Conservation (phyloP, 2,113 vertebrate species). For the Laterallus jamaicensis region DNA sequence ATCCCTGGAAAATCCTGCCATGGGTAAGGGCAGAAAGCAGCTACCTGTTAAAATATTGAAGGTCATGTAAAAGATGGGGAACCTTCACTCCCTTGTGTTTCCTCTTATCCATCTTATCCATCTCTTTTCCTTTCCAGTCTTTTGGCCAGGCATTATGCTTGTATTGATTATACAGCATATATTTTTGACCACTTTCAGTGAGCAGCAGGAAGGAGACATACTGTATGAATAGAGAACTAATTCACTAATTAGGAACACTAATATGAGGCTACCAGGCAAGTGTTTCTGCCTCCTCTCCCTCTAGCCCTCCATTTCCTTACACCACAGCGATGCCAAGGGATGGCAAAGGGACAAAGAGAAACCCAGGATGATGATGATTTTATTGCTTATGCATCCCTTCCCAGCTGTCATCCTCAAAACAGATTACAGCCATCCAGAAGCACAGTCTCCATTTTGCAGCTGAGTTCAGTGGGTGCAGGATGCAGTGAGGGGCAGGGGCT, state of each 20-base stretch:
- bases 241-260: neutral
- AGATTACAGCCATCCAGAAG: neutral
- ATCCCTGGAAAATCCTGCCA: neutral
- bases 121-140: neutral
- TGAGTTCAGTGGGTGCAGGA: accelerated
- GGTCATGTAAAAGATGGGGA: neutral
- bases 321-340: neutral
- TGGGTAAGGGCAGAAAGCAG: neutral
- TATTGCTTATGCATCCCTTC: neutral
- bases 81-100: neutral
- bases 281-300: neutral
- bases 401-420: neutral
- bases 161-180: neutral
- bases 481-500: neutral
- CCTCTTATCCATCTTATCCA: neutral
- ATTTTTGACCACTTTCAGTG: neutral
- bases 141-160: neutral
- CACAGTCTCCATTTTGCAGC: neutral
- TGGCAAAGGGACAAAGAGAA: slow-evolving; percentile 3
- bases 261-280: neutral
- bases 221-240: neutral
- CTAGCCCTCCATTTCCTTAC: neutral
- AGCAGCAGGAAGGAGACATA: neutral
- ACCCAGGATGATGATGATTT: neutral
- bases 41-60: neutral